A percentile compares a stretch with the other conserved stretches of the same genome.
Conservation (phyloP, 2,797 vertebrate species). For the Rhynchotus rufescens region DNA sequence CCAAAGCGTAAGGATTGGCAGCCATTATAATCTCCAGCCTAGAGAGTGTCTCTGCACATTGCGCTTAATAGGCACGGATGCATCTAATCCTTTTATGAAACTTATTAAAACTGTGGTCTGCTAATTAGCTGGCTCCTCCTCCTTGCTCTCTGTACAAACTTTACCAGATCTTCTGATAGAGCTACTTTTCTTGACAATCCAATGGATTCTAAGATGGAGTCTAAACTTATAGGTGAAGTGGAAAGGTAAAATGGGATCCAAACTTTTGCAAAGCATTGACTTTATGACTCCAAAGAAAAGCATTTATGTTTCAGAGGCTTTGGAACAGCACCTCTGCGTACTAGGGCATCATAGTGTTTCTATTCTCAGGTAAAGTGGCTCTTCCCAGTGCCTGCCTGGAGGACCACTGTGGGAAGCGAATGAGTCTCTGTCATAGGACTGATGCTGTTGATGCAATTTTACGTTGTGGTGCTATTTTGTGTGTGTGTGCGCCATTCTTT, state of each 20-base stretch:
- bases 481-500: neutral
- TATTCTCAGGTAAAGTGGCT: constrained; percentile 51
- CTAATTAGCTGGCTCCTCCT: constrained; percentile 24
- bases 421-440: neutral
- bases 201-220: neutral
- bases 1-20: constrained; percentile 23
- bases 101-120: constrained; percentile 39
- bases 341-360: neutral
- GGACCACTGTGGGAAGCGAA: constrained; percentile 49
- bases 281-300: neutral
- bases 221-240: neutral
- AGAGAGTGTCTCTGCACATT: constrained; percentile 56
- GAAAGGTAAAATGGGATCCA: neutral
- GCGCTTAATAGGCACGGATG: constrained; percentile 28
- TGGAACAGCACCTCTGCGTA: constrained; percentile 17
- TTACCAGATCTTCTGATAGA: neutral
- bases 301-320: neutral
- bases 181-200: neutral
- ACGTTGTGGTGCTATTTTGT: neutral
- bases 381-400: constrained; percentile 23
- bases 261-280: neutral
- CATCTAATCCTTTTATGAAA: constrained; percentile 68
- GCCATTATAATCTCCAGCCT: constrained; percentile 46
- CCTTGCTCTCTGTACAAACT: neutral
- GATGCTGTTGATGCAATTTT: constrained; percentile 42